Percentiles rank a stretch among this genome's conserved stretches.
phyloP scores from a whole-genome alignment of 2,113 vertebrate genomes.

The Chunga burmeisteri region DNA sequence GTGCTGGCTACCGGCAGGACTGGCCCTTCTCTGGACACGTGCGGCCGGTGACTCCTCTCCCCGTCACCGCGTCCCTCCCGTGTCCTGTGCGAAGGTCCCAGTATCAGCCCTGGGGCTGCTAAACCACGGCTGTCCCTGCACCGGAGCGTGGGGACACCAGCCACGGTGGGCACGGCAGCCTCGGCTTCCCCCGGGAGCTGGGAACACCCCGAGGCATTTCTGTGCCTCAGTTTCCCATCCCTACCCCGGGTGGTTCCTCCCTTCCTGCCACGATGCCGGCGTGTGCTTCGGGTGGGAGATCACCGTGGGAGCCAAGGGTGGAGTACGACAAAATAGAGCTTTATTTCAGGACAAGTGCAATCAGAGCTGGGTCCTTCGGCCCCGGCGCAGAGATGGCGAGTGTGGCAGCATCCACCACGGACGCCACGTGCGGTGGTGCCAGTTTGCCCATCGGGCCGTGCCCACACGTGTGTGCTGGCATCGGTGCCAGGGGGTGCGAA shows the following conservation, averaged over 20 bases:
- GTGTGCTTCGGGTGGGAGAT: neutral
- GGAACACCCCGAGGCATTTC: neutral
- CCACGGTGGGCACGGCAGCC: accelerated
- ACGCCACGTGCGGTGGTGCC: accelerated
- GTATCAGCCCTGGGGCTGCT: neutral
- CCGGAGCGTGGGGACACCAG: accelerated
- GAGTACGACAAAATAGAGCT: conserved; percentile 64
- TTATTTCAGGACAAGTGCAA: conserved; percentile 51
- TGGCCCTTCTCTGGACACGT: neutral
- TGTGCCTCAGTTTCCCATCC: neutral
- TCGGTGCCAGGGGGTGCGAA: accelerated
- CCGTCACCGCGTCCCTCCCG: accelerated
- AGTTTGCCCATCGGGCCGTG: accelerated
- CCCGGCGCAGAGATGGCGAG: accelerated
- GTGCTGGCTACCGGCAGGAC: neutral
- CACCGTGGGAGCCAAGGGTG: neutral
- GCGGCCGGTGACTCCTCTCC: neutral
- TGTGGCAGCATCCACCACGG: accelerated
- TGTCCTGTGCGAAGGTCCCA: neutral
- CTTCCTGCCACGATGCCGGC: neutral
- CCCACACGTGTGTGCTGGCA: accelerated
- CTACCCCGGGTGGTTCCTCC: accelerated
- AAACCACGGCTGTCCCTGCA: accelerated
- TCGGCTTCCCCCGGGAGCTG: too few species aligned
- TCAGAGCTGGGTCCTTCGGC: neutral